Percentiles rank a stretch among this genome's conserved stretches.
Evolutionary conservation across 2,888 invertebrate species (phyloP).

Genomic region (Rosalia funebris): DNA sequence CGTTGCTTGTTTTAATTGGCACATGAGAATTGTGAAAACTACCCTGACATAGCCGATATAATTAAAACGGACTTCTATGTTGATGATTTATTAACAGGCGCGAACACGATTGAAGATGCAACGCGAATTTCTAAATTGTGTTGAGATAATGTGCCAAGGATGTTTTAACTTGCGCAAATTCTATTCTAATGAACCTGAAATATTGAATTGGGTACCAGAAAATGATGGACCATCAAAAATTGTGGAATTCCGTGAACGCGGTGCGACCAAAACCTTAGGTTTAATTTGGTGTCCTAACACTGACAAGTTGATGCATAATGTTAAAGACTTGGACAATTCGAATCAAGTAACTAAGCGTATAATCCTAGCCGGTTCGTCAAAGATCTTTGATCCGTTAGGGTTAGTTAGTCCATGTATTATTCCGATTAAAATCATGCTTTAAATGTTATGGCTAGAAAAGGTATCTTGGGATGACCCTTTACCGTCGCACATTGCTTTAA

Average conservation of each 20-base stretch:
- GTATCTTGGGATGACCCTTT: not conserved
- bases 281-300: not conserved
- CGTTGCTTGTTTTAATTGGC: slow-evolving; percentile 13
- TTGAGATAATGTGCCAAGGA: slow-evolving; percentile 1
- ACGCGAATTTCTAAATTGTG: slow-evolving; percentile 12
- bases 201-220: slow-evolving; percentile 1
- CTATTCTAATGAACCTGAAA: not conserved
- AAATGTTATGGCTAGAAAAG: no score
- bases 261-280: not conserved
- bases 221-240: no score
- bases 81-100: slow-evolving; percentile 16
- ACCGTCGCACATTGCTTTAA: not conserved
- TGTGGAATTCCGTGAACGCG: slow-evolving; percentile 2
- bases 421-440: not conserved
- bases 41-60: slow-evolving; percentile 20
- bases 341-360: no score
- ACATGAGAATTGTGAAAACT: slow-evolving; percentile 2
- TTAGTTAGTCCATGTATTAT: not conserved
- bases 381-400: no score
- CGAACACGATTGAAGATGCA: slow-evolving; percentile 25
- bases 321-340: not conserved
- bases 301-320: not conserved
- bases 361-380: no score
- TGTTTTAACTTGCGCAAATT: slow-evolving; percentile 12
- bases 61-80: slow-evolving; percentile 23